Base-by-base conservation (phyloP, 1,140 invertebrate genomes). In the Cyphomyrmex costatus region DNA sequence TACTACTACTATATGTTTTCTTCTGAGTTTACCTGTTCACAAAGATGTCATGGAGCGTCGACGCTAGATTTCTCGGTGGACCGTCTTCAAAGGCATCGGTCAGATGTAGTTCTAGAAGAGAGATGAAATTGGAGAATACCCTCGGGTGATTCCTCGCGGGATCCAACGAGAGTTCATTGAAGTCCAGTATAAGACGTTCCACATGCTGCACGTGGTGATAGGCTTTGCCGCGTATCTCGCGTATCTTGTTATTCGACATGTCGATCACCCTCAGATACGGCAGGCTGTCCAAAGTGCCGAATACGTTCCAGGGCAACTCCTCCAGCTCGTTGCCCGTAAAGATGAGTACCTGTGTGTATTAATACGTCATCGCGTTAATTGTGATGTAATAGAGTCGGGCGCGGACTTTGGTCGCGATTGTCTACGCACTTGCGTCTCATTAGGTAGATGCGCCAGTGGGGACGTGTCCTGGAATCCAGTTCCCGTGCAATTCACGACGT, bases 51-150 rank as follows among this genome's bases (percentile, higher is more conserved):
- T 97, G 96, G 36, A 98, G 94, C 90, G 97, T 96, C 76, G 96
- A 95, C 56, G 97, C 96, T 61, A 97, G 92, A 73, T 96, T 95
- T 30, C 95, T 96, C 36, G 96, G 96, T 5, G 95, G 96, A 56
- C 96, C 96, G 91, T 97, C 96, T 76, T 96, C 96, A 92, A 98
- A 98, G 2, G 97, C 97, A 91, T 97, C 96, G 3, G 97, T 97
- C 53, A 98, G 94, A 93, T 98, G 97, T 1, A 98, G 94, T 88
- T 97, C 97, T 74, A 96, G 92, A 3, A 98, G 93, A 74, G 97
- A 97, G 1, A 96, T 94, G 93, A 98, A 98, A 93, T 98, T 98
- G 2, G 97, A 97, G 91, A 98, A 97, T 5, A 98, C 95, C 73
- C 97, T 94, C 0, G 97, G 97, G 95, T 98, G 97, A 83, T 96